Percentiles rank a stretch among this genome's conserved stretches.
phyloP scores from a whole-genome alignment of 1,140 invertebrate genomes.

The Saxidomus purpurata region DNA sequence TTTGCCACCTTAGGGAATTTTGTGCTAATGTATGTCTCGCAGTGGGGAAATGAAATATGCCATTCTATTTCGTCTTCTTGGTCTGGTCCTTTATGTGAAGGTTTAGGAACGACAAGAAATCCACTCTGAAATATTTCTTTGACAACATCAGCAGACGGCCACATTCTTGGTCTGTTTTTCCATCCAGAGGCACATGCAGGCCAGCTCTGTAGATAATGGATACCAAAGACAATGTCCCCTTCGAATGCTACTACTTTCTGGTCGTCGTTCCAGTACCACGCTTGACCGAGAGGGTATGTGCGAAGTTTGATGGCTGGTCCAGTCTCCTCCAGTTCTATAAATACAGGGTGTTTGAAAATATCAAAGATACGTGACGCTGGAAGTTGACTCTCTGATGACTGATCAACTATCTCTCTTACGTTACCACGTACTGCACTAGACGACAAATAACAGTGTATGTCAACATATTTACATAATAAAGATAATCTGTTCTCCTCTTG shows the following conservation, averaged over 20 bases:
- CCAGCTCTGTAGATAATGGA: neutral
- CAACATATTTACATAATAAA: neutral
- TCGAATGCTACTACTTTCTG: neutral
- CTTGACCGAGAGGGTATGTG: slow-evolving; percentile 10
- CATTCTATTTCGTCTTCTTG: neutral
- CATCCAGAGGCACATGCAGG: neutral
- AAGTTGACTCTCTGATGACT: neutral
- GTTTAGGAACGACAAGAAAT: slow-evolving; percentile 6
- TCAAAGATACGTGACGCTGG: slow-evolving; percentile 3
- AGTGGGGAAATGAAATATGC: slow-evolving; percentile 10
- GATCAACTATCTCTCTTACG: neutral
- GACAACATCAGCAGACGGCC: neutral
- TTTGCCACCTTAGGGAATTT: slow-evolving; percentile 21
- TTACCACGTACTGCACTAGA: neutral
- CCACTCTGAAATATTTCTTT: neutral
- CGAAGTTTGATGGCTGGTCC: neutral
- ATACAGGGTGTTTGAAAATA: neutral
- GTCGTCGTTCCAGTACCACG: slow-evolving; percentile 20
- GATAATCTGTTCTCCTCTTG: neutral
- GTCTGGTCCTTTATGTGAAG: neutral
- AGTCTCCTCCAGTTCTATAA: neutral
- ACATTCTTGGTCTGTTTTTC: neutral
- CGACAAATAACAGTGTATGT: neutral
- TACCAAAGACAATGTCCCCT: slow-evolving; percentile 23
- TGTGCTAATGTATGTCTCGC: neutral